Evolutionary conservation across 1,140 invertebrate genomes (phyloP).

Genomic region (Cepaea nemoralis): DNA sequence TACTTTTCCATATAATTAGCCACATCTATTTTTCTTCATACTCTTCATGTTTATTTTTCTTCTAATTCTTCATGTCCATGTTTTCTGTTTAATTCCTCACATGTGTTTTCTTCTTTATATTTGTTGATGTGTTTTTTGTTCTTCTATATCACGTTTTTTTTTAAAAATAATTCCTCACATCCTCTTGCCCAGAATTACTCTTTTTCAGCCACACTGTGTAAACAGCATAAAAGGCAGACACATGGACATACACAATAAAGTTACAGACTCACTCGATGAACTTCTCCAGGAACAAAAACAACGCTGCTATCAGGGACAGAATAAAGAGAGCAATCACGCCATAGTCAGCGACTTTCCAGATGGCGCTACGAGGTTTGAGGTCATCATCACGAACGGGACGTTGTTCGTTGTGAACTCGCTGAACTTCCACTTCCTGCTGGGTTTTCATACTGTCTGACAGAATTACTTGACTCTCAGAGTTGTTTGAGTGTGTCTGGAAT

Average conservation of each 20-base stretch:
- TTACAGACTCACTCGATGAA: conserved; percentile 27
- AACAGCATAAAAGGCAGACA: too few species aligned
- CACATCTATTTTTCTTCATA: too few species aligned
- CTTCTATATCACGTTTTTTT: too few species aligned
- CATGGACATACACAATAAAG: neutral
- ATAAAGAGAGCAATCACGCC: conserved; percentile 36
- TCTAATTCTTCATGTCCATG: too few species aligned
- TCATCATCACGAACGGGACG: conserved; percentile 31
- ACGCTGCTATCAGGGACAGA: conserved; percentile 31
- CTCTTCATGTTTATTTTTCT: too few species aligned
- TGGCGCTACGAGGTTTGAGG: conserved; percentile 21
- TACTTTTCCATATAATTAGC: too few species aligned
- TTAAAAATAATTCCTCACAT: too few species aligned
- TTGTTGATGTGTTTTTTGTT: too few species aligned
- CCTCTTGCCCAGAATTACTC: too few species aligned
- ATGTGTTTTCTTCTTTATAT: too few species aligned
- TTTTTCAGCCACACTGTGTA: too few species aligned
- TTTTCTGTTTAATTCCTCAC: too few species aligned
- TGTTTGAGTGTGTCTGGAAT: neutral
- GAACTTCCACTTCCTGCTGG: conserved; percentile 27
- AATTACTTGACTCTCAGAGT: neutral
- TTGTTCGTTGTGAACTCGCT: conserved; percentile 38
- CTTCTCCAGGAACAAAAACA: conserved; percentile 37
- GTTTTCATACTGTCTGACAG: neutral
- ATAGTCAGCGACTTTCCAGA: conserved; percentile 40